phyloP scores from a whole-genome alignment of 2,888 invertebrate genomes.

The Anodontia alba region DNA sequence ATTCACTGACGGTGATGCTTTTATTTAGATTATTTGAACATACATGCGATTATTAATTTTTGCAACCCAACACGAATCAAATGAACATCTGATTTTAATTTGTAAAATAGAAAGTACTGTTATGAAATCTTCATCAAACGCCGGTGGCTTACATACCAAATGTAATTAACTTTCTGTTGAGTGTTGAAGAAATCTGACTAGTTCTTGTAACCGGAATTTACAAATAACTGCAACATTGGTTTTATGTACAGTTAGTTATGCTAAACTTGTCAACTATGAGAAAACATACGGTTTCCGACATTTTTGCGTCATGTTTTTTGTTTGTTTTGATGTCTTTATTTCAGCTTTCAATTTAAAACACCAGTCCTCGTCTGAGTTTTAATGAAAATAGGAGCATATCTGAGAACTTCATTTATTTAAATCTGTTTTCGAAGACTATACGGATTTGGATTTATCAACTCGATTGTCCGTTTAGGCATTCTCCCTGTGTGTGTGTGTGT shows the following conservation, averaged over 20 bases:
- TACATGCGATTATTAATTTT: too few relatives aligned
- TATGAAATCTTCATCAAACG: slow-evolving; percentile 9
- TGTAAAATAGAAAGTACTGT: background rate
- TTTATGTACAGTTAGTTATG: slow-evolving; percentile 36
- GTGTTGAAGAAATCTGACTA: background rate
- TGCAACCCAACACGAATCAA: background rate
- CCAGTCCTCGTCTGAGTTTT: background rate
- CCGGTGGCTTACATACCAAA: slow-evolving; percentile 3
- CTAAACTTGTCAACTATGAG: slow-evolving; percentile 61
- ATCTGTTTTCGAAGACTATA: too few relatives aligned
- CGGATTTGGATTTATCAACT: too few relatives aligned
- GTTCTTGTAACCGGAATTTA: background rate
- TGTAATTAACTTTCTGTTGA: background rate
- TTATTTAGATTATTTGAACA: too few relatives aligned
- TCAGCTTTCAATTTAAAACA: slow-evolving; percentile 4
- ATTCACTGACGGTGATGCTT: too few relatives aligned
- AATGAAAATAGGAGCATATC: background rate
- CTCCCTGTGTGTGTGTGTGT: too few relatives aligned
- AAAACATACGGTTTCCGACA: slow-evolving; percentile 54
- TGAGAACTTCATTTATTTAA: too few relatives aligned
- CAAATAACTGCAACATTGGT: background rate
- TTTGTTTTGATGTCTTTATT: slow-evolving; percentile 59
- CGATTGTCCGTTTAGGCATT: too few relatives aligned
- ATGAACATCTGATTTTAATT: slow-evolving; percentile 8
- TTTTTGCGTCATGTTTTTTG: slow-evolving; percentile 61